Percentiles rank a stretch among this genome's conserved stretches.
Conservation (phyloP, 1,140 invertebrate species). For the Drosophila navojoa region DNA sequence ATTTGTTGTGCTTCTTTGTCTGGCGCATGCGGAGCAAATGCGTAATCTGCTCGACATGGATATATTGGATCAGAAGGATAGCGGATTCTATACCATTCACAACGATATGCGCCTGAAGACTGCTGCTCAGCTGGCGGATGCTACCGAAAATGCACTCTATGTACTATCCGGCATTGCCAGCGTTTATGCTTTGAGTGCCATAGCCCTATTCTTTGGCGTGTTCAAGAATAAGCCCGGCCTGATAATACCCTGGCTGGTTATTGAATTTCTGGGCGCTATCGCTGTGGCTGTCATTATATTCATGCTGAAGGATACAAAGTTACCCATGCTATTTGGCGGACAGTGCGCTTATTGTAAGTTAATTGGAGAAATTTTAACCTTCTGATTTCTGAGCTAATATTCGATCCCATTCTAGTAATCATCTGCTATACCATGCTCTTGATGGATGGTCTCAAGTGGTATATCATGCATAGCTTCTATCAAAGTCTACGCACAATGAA, state of each 20-base stretch:
- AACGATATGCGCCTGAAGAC: slow-evolving; percentile 73
- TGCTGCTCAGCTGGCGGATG: slow-evolving; percentile 71
- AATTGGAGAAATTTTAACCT: background rate
- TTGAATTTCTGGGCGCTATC: slow-evolving; percentile 71
- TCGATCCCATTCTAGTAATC: slow-evolving; percentile 48
- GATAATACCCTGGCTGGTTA: slow-evolving; percentile 74
- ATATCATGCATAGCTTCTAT: slow-evolving; percentile 78
- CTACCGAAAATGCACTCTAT: slow-evolving; percentile 73
- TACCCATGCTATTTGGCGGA: slow-evolving; percentile 66
- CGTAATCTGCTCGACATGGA: slow-evolving; percentile 71
- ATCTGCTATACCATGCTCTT: slow-evolving; percentile 66
- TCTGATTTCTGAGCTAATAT: background rate
- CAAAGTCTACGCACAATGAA: slow-evolving; percentile 78
- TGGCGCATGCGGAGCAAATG: slow-evolving; percentile 82
- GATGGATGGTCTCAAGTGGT: slow-evolving; percentile 77
- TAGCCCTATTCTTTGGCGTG: slow-evolving; percentile 72
- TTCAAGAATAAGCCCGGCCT: slow-evolving; percentile 73
- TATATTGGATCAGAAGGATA: slow-evolving; percentile 80
- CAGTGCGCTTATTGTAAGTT: slow-evolving; percentile 73
- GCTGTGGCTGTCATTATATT: slow-evolving; percentile 58
- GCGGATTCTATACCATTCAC: slow-evolving; percentile 75
- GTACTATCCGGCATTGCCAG: slow-evolving; percentile 56
- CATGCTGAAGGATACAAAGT: slow-evolving; percentile 64
- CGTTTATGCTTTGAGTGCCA: slow-evolving; percentile 67
- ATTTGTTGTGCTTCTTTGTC: slow-evolving; percentile 72